phyloP scores from a whole-genome alignment of 1,140 invertebrate species.

The Zophobas atratus region DNA sequence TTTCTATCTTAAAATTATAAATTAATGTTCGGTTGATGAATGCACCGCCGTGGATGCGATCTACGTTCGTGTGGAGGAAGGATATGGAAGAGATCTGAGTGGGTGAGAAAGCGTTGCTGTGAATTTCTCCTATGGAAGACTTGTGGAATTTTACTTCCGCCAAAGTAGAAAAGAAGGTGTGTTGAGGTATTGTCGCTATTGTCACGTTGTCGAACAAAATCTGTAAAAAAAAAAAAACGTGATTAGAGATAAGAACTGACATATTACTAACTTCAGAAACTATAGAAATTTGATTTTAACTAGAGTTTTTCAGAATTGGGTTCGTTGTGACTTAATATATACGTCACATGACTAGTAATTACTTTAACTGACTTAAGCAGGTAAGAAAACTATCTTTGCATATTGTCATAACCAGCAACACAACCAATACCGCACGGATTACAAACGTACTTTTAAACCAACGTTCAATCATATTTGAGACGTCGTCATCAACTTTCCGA shows the following conservation, averaged over 20 bases:
- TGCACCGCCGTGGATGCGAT: constrained; percentile 74
- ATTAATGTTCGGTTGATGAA: constrained; percentile 78
- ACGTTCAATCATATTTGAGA: too few species aligned
- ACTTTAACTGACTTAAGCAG: too few species aligned
- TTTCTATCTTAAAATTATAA: constrained; percentile 73
- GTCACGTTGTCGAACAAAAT: constrained; percentile 77
- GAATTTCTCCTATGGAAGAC: constrained; percentile 72
- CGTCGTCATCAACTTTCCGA: too few species aligned
- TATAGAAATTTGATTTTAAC: too few species aligned
- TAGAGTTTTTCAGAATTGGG: too few species aligned
- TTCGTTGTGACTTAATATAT: too few species aligned
- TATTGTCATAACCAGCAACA: too few species aligned
- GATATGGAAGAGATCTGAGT: constrained; percentile 75
- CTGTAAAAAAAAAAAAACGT: constrained; percentile 69
- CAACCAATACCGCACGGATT: too few species aligned
- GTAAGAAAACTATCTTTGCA: too few species aligned
- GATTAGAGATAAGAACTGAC: neutral
- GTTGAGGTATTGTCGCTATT: constrained; percentile 73
- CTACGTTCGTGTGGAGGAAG: constrained; percentile 75
- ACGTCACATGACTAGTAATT: too few species aligned
- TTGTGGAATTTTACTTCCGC: constrained; percentile 75
- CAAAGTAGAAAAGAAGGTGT: constrained; percentile 77
- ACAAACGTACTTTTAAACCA: too few species aligned
- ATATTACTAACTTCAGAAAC: neutral
- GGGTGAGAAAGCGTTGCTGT: constrained; percentile 76